A percentile compares a stretch with the other conserved stretches of the same genome.
Conservation (phyloP, 1,140 invertebrate species). For the Anastrepha obliqua region DNA sequence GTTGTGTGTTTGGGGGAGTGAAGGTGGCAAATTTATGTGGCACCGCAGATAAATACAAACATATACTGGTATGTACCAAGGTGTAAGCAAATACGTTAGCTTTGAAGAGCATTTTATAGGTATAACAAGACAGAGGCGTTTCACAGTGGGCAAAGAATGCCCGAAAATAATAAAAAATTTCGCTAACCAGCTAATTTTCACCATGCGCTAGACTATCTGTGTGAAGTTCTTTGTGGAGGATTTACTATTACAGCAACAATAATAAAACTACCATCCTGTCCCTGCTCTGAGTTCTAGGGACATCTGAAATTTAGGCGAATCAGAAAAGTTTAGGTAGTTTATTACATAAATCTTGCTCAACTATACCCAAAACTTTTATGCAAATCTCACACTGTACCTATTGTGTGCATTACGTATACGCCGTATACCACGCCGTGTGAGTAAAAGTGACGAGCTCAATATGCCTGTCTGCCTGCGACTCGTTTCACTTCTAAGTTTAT, state of each 20-base stretch:
- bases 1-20: background rate
- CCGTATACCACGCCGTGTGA: too few relatives aligned
- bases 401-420: too few relatives aligned
- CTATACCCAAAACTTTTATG: too few relatives aligned
- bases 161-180: background rate
- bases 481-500: background rate
- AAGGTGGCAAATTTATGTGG: conserved; percentile 24
- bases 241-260: too few relatives aligned
- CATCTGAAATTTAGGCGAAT: too few relatives aligned
- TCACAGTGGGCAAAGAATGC: background rate
- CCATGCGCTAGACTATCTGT: too few relatives aligned
- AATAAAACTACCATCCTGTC: too few relatives aligned
- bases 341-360: too few relatives aligned
- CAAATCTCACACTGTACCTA: background rate
- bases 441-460: background rate
- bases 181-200: too few relatives aligned
- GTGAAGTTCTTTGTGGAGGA: too few relatives aligned
- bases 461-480: background rate
- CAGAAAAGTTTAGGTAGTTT: too few relatives aligned
- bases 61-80: background rate
- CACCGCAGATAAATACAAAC: background rate
- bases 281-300: too few relatives aligned
- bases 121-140: background rate
- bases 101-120: background rate
- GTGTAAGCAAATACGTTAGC: background rate